Evolutionary conservation across 2,888 invertebrate species (phyloP).

Genomic region (Doris montereyensis): DNA sequence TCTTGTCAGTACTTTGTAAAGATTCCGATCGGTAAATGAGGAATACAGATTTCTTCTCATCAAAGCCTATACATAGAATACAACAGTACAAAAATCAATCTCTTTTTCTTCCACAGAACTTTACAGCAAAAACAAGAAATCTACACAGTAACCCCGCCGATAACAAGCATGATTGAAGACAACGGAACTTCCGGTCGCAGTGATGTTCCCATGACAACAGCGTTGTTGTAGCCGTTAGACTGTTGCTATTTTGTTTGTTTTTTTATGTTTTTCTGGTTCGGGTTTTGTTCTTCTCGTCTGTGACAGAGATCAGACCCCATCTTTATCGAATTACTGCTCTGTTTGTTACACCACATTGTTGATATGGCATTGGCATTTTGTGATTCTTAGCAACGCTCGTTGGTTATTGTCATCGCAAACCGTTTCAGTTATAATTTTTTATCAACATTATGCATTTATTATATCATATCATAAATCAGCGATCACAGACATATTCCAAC

Average conservation of each 20-base stretch:
- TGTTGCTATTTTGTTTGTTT: neutral
- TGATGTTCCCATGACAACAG: conserved; percentile 42
- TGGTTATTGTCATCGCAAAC: too few species aligned
- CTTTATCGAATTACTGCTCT: too few species aligned
- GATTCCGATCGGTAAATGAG: neutral
- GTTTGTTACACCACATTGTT: too few species aligned
- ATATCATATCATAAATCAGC: too few species aligned
- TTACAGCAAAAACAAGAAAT: conserved; percentile 40
- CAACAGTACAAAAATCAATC: neutral
- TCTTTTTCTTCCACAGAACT: conserved; percentile 29
- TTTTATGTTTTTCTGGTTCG: too few species aligned
- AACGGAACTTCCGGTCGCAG: conserved; percentile 43
- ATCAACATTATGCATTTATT: too few species aligned
- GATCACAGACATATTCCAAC: too few species aligned
- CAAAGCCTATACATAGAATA: neutral
- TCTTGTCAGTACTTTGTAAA: neutral
- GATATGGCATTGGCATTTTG: too few species aligned
- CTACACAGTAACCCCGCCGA: conserved; percentile 43
- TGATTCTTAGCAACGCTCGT: too few species aligned
- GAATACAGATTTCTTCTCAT: neutral
- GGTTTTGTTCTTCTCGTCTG: too few species aligned
- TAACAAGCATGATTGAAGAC: conserved; percentile 40
- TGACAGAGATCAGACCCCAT: too few species aligned
- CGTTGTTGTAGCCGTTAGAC: conserved; percentile 7
- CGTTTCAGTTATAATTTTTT: too few species aligned